Percentiles rank a stretch among this genome's conserved stretches.
Evolutionary conservation across 2,113 vertebrate species (phyloP).

Genomic region (Terrapene triunguis): DNA sequence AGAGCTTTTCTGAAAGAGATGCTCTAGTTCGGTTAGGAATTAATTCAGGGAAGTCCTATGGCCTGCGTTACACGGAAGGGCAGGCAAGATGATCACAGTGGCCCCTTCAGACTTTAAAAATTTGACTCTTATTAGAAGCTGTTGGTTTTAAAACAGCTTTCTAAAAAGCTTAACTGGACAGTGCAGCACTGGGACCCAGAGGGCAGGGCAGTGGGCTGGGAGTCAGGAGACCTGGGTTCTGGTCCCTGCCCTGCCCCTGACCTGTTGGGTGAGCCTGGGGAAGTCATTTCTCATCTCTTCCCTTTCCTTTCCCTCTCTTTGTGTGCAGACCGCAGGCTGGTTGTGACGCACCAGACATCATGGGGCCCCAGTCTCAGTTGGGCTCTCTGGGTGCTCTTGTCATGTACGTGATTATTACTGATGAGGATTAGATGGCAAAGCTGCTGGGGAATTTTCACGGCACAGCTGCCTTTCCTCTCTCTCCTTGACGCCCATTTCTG

Average conservation of each 20-base stretch:
- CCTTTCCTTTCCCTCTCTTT: neutral
- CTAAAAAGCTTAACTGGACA: neutral
- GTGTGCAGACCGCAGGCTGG: neutral
- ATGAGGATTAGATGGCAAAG: neutral
- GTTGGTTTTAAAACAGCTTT: neutral
- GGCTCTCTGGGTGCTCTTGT: neutral
- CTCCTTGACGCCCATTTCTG: neutral
- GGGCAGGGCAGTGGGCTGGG: neutral
- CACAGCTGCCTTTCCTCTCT: neutral
- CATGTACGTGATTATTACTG: neutral
- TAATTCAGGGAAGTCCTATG: neutral
- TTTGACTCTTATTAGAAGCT: neutral
- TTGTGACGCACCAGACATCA: neutral
- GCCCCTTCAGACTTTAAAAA: neutral
- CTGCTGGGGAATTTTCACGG: neutral
- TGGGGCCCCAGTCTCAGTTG: neutral
- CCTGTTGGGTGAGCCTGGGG: neutral
- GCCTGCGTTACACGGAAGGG: neutral
- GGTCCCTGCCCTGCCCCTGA: neutral
- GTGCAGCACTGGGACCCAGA: too few species aligned
- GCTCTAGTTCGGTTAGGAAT: neutral
- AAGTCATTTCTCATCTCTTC: neutral
- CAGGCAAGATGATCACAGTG: neutral
- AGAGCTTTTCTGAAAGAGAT: neutral
- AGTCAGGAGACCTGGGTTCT: neutral